These are phyloP conservation scores for Acropternis orthonyx DNA, from an alignment of 2,797 vertebrate genomes.

Conservation along the genomic window DNA sequence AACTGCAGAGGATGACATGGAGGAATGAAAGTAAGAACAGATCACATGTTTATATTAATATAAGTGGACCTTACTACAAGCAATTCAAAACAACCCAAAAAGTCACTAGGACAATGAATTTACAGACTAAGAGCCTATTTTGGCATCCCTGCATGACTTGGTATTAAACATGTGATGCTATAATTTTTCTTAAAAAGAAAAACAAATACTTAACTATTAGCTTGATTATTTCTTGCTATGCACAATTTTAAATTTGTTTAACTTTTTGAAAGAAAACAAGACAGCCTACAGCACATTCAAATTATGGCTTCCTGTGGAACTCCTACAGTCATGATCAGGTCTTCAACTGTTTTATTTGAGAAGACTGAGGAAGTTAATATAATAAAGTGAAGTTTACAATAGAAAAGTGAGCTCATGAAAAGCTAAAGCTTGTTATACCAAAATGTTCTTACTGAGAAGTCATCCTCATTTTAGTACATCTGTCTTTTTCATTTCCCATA, in stretches of 20 bases:
- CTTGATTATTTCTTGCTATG: neutral
- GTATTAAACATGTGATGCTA: neutral
- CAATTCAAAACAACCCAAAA: neutral
- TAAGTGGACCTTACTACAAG: neutral
- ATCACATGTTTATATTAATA: neutral
- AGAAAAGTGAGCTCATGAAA: neutral
- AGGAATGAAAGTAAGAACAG: neutral
- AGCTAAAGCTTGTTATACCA: neutral
- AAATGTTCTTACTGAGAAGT: neutral
- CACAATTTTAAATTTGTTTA: accelerated
- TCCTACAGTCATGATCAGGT: neutral
- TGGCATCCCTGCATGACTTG: neutral
- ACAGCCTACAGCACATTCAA: neutral
- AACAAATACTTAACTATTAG: neutral
- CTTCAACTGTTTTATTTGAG: neutral
- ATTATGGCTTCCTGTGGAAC: neutral
- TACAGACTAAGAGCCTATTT: neutral
- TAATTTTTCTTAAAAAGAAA: neutral
- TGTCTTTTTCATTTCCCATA: neutral
- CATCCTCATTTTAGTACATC: neutral
- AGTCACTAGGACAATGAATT: neutral
- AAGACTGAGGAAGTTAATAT: neutral
- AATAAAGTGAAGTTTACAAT: neutral
- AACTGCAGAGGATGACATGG: neutral
- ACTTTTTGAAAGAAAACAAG: neutral